These are phyloP conservation scores for Linyphia triangularis DNA, from an alignment of 2,888 invertebrate genomes.

Conservation along the genomic window DNA sequence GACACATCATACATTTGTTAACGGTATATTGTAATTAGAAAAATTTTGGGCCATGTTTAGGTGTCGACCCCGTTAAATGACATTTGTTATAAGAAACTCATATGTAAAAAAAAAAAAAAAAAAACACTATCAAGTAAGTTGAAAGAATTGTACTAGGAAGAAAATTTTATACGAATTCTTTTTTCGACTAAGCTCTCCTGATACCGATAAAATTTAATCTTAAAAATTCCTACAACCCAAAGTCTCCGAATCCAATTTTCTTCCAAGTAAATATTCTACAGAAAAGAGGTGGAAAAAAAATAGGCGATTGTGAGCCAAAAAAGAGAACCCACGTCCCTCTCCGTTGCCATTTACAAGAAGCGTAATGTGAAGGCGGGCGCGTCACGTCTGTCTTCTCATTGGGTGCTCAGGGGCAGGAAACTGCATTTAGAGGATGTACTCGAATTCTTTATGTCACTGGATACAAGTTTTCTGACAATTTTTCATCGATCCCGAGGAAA, in stretches of 20 bases:
- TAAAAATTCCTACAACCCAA: not conserved
- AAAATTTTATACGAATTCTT: too few relatives aligned
- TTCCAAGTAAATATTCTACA: not conserved
- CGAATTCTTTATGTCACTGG: slow-evolving; percentile 70
- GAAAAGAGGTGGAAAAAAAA: not conserved
- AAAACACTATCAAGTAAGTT: too few relatives aligned
- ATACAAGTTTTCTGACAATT: slow-evolving; percentile 72
- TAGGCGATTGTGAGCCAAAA: slow-evolving; percentile 48
- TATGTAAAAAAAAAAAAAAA: too few relatives aligned
- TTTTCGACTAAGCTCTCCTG: too few relatives aligned
- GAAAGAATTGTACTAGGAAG: too few relatives aligned
- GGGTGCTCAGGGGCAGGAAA: slow-evolving; percentile 69
- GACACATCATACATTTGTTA: too few relatives aligned
- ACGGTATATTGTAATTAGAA: too few relatives aligned
- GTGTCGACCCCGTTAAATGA: too few relatives aligned
- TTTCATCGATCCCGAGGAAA: slow-evolving; percentile 61
- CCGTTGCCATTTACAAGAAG: slow-evolving; percentile 57
- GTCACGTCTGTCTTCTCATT: slow-evolving; percentile 72
- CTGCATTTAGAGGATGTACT: slow-evolving; percentile 73
- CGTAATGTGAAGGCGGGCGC: slow-evolving; percentile 53
- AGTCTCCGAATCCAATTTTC: not conserved
- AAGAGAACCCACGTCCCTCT: slow-evolving; percentile 14
- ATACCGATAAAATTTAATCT: too few relatives aligned
- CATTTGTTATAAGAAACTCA: too few relatives aligned
- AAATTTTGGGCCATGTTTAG: too few relatives aligned